Percentiles rank a stretch among this genome's conserved stretches.
These are phyloP conservation scores for Sympetrum striolatum DNA, from an alignment of 2,888 invertebrate genomes.

Conservation along the genomic window DNA sequence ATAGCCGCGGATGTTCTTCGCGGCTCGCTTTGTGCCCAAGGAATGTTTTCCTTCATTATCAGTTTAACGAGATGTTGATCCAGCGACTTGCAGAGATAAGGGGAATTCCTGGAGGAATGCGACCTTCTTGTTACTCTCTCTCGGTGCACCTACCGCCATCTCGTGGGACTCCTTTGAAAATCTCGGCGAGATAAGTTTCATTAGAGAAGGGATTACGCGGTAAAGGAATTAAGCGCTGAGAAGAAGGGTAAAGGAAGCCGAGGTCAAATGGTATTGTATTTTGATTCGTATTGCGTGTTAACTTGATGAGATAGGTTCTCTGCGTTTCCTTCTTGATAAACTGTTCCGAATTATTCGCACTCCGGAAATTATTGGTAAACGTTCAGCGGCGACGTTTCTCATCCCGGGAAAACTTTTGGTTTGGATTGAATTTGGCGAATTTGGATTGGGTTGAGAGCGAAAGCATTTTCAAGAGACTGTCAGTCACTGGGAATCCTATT, in stretches of 20 bases:
- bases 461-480: too few relatives aligned
- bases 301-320: too few relatives aligned
- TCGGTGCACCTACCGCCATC: neutral
- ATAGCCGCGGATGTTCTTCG: neutral
- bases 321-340: too few relatives aligned
- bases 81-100: neutral
- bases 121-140: neutral
- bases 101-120: neutral
- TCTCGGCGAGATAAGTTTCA: neutral
- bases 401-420: too few relatives aligned
- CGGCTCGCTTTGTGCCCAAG: neutral
- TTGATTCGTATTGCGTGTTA: too few relatives aligned
- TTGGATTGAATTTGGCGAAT: too few relatives aligned
- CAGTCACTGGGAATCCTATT: too few relatives aligned
- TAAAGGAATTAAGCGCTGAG: neutral
- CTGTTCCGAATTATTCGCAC: too few relatives aligned
- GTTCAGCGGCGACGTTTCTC: too few relatives aligned
- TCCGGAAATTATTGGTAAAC: too few relatives aligned
- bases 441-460: too few relatives aligned
- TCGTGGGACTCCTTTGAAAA: neutral
- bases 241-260: neutral
- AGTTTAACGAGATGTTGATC: neutral
- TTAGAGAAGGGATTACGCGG: neutral
- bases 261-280: too few relatives aligned
- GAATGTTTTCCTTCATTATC: neutral